Base-by-base conservation (phyloP, 2,113 vertebrate species). In the Sardina pilchardus region DNA sequence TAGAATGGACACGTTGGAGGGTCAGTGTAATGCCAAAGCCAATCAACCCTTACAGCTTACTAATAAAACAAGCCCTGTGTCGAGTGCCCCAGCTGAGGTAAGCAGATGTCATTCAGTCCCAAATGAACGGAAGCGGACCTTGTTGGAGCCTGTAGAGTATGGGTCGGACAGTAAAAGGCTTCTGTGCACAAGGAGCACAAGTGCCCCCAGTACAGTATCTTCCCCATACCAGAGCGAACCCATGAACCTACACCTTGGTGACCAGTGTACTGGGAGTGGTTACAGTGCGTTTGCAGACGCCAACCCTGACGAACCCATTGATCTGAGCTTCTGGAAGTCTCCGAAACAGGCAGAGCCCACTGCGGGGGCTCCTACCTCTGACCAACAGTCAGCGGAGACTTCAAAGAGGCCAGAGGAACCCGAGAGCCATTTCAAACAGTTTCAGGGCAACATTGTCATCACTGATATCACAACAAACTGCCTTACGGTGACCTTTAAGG, bases 391-490 rank as follows among this genome's bases (percentile, higher is more conserved):
- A 81, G 85, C 85, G 7, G 83, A 83, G 83, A 59, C 88, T 36
- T 81, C 89, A 24, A 89, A 92, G 63, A 95, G 95, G 89, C 90
- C 93, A 2, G 94, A 96, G 82, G 94, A 96, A 83, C 91, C 96
- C 4, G 90, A 93, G 88, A 93, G 94, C 89, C 94, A 94, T 84
- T 94, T 96, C 91, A 96, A 96, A 87, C 97, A 97, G 87, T 99
- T 99, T 92, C 97, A 98, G 95, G 98, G 98, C 88, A 99, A 99
- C 94, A 97, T 99, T 93, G 96, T 99, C 88, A 99, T 99, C 93
- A 99, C 98, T 80, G 98, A 99, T 2, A 97, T 99, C 91, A 99
- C 98, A 0, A 97, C 98, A 36, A 99, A 99, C 95, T 98, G 98
- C 94, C 96, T 99, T 88, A 99, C 98, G 0, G 97, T 99, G 90